A percentile compares a stretch with the other conserved stretches of the same genome.
Evolutionary conservation across 2,113 vertebrate species (phyloP).

Genomic region (Fregetta grallaria): DNA sequence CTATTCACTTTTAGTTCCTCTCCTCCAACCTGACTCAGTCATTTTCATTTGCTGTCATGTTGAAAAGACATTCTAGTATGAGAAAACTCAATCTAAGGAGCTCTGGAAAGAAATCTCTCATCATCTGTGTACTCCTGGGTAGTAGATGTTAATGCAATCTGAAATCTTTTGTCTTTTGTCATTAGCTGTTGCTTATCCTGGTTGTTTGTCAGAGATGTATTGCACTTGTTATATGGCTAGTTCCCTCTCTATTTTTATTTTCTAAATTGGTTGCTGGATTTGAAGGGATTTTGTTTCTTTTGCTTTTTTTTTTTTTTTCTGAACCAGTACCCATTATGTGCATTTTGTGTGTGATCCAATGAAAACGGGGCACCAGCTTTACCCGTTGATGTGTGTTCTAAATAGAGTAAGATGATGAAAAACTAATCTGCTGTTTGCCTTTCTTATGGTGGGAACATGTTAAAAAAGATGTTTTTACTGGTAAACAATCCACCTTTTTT

Average conservation of each 20-base stretch:
- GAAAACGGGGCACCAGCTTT: neutral
- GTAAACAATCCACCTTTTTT: neutral
- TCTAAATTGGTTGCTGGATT: neutral
- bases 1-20: neutral
- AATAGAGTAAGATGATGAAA: neutral
- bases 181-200: neutral
- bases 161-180: slow-evolving; percentile 29
- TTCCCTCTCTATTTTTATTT: neutral
- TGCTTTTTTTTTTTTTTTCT: neutral
- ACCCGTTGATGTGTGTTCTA: neutral
- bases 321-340: neutral
- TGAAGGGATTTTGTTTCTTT: neutral
- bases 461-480: neutral
- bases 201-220: neutral
- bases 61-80: neutral
- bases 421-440: neutral
- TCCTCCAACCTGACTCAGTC: neutral
- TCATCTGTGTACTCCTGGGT: neutral
- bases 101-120: neutral
- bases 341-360: neutral
- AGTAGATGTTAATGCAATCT: slow-evolving; percentile 25
- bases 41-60: neutral
- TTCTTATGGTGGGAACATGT: neutral
- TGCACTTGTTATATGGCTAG: neutral
- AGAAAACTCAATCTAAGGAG: slow-evolving; percentile 15